A percentile compares a stretch with the other conserved stretches of the same genome.
phyloP scores from a whole-genome alignment of 2,888 invertebrate genomes.

The Trileptium ribeirensis region DNA sequence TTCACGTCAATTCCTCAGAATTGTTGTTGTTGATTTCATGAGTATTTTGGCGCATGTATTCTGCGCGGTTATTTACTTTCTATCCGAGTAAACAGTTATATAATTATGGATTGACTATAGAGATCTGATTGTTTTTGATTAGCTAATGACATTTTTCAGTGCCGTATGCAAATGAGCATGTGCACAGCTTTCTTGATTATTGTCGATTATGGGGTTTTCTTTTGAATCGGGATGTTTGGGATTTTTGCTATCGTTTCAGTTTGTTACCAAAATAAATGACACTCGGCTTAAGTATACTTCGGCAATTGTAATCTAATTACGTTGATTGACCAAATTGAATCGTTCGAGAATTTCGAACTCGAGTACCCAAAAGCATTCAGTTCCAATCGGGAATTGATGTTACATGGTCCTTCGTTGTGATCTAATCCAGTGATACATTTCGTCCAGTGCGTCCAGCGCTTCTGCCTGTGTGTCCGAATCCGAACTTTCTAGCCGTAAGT shows the following conservation, averaged over 20 bases:
- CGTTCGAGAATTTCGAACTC: not conserved
- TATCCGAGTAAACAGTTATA: not conserved
- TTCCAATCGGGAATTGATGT: not conserved
- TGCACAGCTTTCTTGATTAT: not conserved
- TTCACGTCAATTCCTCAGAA: too few relatives aligned
- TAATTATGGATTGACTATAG: not conserved
- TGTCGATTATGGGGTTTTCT: not conserved
- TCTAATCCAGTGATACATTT: not conserved
- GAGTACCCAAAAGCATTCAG: not conserved
- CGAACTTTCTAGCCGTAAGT: not conserved
- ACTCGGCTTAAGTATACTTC: not conserved
- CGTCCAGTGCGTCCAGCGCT: not conserved
- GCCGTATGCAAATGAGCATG: not conserved
- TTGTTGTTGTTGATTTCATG: too few relatives aligned
- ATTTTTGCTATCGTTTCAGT: too few relatives aligned
- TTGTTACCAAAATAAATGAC: not conserved
- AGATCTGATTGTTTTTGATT: too few relatives aligned
- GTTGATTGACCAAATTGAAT: not conserved
- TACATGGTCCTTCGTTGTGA: not conserved
- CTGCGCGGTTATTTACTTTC: not conserved
- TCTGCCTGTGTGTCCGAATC: not conserved
- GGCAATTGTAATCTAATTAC: not conserved
- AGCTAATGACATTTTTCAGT: not conserved
- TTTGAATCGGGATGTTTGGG: not conserved
- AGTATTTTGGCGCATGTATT: not conserved